These are phyloP conservation scores for Diplolepis rosae DNA, from an alignment of 2,888 invertebrate genomes.

Conservation along the genomic window DNA sequence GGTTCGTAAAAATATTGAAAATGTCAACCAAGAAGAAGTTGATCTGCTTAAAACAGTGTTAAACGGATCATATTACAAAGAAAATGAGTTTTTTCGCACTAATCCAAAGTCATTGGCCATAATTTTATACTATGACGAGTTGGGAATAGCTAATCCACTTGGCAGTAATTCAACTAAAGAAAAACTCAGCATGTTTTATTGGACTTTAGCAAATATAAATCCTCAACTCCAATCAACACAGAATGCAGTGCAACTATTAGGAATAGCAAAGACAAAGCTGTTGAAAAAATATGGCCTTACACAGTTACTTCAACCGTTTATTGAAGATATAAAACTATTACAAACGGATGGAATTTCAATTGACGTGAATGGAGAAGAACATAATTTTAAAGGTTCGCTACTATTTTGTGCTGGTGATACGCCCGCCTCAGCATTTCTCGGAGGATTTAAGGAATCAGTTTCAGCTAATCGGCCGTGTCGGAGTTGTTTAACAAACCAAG, in stretches of 20 bases:
- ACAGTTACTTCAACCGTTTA: constrained; percentile 42
- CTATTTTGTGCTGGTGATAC: constrained; percentile 48
- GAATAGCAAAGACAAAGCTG: constrained; percentile 34
- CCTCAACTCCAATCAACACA: constrained; percentile 31
- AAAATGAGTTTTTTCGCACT: constrained; percentile 45
- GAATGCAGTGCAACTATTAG: constrained; percentile 43
- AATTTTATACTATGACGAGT: constrained; percentile 49
- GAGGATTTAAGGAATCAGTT: constrained; percentile 51
- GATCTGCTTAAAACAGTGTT: constrained; percentile 38
- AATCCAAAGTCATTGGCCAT: constrained; percentile 48
- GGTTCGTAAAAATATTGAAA: constrained; percentile 37
- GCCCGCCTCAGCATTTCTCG: constrained; percentile 48
- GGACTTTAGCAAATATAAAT: constrained; percentile 46
- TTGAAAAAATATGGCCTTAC: constrained; percentile 37
- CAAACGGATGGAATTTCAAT: constrained; percentile 45
- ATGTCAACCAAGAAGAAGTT: constrained; percentile 30
- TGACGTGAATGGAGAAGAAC: constrained; percentile 25
- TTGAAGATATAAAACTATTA: constrained; percentile 40
- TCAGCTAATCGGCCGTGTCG: constrained; percentile 47
- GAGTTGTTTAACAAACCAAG: constrained; percentile 36
- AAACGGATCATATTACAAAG: constrained; percentile 47
- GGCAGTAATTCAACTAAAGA: constrained; percentile 30
- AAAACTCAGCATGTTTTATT: constrained; percentile 39
- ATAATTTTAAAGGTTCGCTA: constrained; percentile 46
- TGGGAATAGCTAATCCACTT: constrained; percentile 34